Percentiles rank a stretch among this genome's conserved stretches.
Evolutionary conservation across 1,140 invertebrate species (phyloP).

Genomic region (Macrosteles quadrilineatus): DNA sequence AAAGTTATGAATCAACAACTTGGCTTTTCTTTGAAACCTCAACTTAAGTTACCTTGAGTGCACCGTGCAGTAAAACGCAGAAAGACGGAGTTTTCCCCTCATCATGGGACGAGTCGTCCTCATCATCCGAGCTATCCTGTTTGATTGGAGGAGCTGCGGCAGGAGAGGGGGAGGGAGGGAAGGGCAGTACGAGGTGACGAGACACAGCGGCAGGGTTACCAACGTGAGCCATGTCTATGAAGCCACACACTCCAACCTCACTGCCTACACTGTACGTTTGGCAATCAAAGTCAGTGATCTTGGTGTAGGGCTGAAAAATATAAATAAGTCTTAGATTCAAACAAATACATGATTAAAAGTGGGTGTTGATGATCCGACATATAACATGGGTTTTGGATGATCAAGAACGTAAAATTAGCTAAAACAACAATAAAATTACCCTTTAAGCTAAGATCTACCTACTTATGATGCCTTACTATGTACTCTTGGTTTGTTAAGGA

Average conservation of each 20-base stretch:
- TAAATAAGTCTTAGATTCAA: slow-evolving; percentile 12
- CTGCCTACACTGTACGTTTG: slow-evolving; percentile 62
- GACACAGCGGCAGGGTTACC: slow-evolving; percentile 94
- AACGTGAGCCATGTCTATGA: slow-evolving; percentile 78
- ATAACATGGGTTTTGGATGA: no score
- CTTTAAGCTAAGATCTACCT: no score
- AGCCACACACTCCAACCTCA: slow-evolving; percentile 76
- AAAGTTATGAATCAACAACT: no score
- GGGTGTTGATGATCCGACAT: no score
- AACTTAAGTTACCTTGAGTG: slow-evolving; percentile 74
- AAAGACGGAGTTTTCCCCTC: slow-evolving; percentile 86
- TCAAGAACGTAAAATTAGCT: no score
- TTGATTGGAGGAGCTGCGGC: slow-evolving; percentile 39
- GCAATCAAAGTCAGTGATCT: slow-evolving; percentile 65
- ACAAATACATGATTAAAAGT: no score
- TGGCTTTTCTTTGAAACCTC: no score
- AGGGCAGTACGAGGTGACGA: slow-evolving; percentile 84
- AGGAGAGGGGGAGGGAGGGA: slow-evolving; percentile 10
- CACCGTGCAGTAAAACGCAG: slow-evolving; percentile 92
- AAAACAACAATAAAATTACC: no score
- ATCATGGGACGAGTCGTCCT: slow-evolving; percentile 63
- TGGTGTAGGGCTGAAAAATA: slow-evolving; percentile 59
- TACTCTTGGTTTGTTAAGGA: no score
- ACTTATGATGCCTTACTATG: no score
- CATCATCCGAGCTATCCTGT: slow-evolving; percentile 51